Conservation (phyloP, 2,888 invertebrate genomes). For the Aleiodes testaceus region DNA sequence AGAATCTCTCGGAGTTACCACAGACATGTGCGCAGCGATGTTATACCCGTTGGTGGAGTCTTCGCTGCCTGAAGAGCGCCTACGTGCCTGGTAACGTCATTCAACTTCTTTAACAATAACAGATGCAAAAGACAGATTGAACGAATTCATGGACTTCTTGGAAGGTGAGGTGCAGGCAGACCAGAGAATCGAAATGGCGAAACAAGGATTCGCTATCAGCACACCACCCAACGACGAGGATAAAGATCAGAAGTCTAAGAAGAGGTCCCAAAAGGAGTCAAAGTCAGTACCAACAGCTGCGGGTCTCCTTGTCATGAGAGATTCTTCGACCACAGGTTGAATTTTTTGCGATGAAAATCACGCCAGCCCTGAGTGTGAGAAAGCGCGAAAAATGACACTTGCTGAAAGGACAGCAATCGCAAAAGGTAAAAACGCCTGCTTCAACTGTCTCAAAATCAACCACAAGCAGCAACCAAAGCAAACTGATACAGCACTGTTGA, state of each 20-base stretch:
- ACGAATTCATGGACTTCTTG: conserved; percentile 36
- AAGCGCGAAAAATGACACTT: neutral
- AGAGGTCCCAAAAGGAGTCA: neutral
- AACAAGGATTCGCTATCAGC: neutral
- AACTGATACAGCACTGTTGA: conserved; percentile 37
- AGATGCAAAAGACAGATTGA: conserved; percentile 38
- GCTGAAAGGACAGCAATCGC: neutral
- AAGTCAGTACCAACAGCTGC: conserved; percentile 8
- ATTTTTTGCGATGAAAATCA: neutral
- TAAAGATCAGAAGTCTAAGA: neutral
- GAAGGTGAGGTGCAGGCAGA: conserved; percentile 43
- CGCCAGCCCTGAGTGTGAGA: neutral
- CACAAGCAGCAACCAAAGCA: conserved; percentile 45
- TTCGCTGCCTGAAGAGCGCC: conserved; percentile 51
- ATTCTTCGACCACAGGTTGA: neutral
- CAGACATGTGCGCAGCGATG: neutral
- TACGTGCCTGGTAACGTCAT: conserved; percentile 56
- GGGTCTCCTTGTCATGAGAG: neutral
- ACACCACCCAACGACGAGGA: neutral
- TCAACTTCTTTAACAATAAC: neutral
- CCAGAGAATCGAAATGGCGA: conserved; percentile 34
- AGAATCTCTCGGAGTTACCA: conserved; percentile 54
- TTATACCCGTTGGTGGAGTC: conserved; percentile 3
- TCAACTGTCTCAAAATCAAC: conserved; percentile 53
- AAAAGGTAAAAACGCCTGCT: conserved; percentile 47